These are phyloP conservation scores for Pseudolaguvia tuberculata DNA, from an alignment of 2,113 vertebrate species.

Conservation along the genomic window DNA sequence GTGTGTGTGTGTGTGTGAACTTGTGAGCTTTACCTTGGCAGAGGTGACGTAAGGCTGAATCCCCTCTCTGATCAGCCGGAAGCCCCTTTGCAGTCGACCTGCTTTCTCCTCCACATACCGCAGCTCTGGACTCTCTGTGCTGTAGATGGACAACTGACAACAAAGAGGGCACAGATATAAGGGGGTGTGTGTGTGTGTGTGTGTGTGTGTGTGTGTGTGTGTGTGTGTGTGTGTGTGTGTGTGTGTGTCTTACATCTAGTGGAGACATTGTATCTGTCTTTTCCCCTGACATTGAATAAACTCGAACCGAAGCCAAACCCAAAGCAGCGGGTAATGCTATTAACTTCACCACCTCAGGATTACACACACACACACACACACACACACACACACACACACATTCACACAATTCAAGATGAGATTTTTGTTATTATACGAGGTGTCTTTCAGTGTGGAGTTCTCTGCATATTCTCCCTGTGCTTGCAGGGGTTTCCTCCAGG, in stretches of 20 bases:
- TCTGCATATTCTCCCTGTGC: no score
- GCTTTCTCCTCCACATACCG: conserved; percentile 69
- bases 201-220: background rate
- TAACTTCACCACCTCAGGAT: conserved; percentile 67
- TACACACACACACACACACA: conserved; percentile 26
- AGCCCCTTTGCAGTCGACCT: conserved; percentile 62
- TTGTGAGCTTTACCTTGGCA: conserved; percentile 65
- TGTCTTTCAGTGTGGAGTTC: no score
- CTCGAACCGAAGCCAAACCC: conserved; percentile 58
- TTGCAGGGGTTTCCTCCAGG: no score
- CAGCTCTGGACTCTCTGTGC: conserved; percentile 53
- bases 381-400: no score
- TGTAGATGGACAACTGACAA: conserved; percentile 72
- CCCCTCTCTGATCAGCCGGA: conserved; percentile 56
- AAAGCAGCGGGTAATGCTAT: conserved; percentile 59
- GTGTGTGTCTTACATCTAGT: conserved; percentile 60
- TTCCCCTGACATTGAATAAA: conserved; percentile 59
- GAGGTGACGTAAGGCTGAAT: conserved; percentile 57
- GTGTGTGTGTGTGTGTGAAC: no score
- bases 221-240: background rate
- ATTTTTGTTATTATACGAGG: no score
- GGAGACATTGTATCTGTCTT: conserved; percentile 53
- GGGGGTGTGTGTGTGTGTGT: no score
- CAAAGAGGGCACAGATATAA: no score
- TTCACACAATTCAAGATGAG: no score